Evolutionary conservation across 1,140 invertebrate species (phyloP).

Genomic region (Pristionchus pacificus): DNA sequence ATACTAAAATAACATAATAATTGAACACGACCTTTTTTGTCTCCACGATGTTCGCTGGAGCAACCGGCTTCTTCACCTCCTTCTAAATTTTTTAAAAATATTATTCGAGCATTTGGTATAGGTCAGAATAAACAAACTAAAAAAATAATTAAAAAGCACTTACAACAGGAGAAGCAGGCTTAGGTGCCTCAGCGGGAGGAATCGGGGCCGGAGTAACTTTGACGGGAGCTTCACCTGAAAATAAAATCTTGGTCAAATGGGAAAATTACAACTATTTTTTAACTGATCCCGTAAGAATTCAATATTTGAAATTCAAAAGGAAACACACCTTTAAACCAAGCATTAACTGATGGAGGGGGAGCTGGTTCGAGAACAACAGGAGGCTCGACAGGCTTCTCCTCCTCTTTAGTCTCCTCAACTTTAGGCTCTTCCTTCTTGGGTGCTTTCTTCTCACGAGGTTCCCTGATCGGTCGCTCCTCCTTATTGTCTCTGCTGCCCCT

Average conservation of each 20-base stretch:
- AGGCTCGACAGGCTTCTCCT: slow-evolving; percentile 9
- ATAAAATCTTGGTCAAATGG: not conserved
- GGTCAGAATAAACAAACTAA: too few species aligned
- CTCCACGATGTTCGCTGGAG: too few species aligned
- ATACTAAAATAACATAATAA: too few species aligned
- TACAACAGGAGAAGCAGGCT: too few species aligned
- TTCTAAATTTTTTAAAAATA: too few species aligned
- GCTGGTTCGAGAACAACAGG: slow-evolving; percentile 38
- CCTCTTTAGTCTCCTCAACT: slow-evolving; percentile 14
- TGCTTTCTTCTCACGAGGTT: slow-evolving; percentile 3
- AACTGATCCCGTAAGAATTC: not conserved
- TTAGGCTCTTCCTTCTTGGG: slow-evolving; percentile 24
- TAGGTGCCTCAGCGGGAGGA: not conserved
- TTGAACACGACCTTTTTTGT: too few species aligned
- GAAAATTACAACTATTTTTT: not conserved
- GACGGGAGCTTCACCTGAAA: not conserved
- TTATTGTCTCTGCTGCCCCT: slow-evolving; percentile 8
- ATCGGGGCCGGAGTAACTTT: not conserved
- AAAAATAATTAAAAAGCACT: too few species aligned
- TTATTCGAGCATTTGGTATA: too few species aligned
- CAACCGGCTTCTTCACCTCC: too few species aligned
- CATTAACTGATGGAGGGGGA: slow-evolving; percentile 32
- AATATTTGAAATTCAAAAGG: not conserved
- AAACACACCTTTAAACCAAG: slow-evolving; percentile 35
- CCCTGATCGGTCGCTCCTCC: slow-evolving; percentile 19